Percentiles rank a stretch among this genome's conserved stretches.
phyloP scores from a whole-genome alignment of 1,140 invertebrate species.

The Ips nitidus region DNA sequence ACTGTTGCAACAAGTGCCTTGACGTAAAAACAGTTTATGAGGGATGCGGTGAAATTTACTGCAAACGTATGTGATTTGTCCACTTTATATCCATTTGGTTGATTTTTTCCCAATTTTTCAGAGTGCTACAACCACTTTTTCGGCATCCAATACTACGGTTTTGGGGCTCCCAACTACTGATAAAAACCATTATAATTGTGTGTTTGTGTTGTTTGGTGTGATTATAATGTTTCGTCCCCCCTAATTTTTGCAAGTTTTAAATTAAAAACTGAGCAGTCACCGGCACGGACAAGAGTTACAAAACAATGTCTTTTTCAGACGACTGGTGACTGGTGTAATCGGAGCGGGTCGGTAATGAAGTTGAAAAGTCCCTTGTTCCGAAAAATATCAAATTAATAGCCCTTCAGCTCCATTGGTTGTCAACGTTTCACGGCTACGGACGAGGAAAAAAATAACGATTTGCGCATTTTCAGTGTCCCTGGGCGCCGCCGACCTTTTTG shows the following conservation, averaged over 20 bases:
- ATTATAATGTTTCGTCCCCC: background rate
- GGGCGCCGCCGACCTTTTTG: slow-evolving; percentile 7
- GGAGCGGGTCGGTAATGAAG: background rate
- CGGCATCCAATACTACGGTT: slow-evolving; percentile 39
- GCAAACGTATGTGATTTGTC: slow-evolving; percentile 53
- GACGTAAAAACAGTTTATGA: slow-evolving; percentile 56
- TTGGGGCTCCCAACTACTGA: slow-evolving; percentile 15
- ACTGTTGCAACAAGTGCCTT: slow-evolving; percentile 56
- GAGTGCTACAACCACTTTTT: slow-evolving; percentile 43
- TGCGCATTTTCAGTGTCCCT: slow-evolving; percentile 15
- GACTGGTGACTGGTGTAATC: slow-evolving; percentile 4
- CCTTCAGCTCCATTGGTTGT: slow-evolving; percentile 20
- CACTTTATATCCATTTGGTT: no score
- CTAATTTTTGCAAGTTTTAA: background rate
- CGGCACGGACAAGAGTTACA: background rate
- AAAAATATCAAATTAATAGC: slow-evolving; percentile 22
- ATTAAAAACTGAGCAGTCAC: no score
- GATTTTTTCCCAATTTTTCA: slow-evolving; percentile 27
- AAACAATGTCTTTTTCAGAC: background rate
- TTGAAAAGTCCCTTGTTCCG: slow-evolving; percentile 3
- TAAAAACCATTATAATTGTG: background rate
- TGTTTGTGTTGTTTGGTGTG: slow-evolving; percentile 1
- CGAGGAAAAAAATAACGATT: slow-evolving; percentile 12
- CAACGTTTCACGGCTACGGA: background rate
- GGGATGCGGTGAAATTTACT: slow-evolving; percentile 57